phyloP scores from a whole-genome alignment of 2,888 invertebrate species.

The Drosophila gaucha region DNA sequence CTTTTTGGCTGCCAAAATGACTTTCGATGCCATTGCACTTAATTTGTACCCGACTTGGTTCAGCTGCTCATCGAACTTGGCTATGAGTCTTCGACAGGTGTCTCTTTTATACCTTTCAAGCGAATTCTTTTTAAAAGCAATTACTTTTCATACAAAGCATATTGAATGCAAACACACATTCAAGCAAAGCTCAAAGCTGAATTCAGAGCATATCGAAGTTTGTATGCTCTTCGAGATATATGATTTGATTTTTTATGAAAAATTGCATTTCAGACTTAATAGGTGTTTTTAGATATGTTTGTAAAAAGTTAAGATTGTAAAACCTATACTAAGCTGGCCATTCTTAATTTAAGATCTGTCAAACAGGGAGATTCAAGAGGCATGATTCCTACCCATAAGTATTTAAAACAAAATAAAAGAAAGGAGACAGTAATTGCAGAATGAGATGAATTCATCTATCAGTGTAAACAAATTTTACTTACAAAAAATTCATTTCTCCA shows the following conservation, averaged over 20 bases:
- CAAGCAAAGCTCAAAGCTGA: neutral
- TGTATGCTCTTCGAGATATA: slow-evolving; percentile 2
- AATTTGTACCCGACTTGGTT: slow-evolving; percentile 16
- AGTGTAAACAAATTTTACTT: too few species aligned
- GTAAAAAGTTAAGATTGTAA: too few species aligned
- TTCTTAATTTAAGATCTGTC: too few species aligned
- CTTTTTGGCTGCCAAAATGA: slow-evolving; percentile 35
- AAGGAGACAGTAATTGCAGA: too few species aligned
- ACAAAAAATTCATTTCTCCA: too few species aligned
- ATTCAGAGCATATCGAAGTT: neutral
- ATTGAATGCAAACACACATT: neutral
- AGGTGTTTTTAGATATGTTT: too few species aligned
- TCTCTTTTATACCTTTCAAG: neutral
- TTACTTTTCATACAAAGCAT: slow-evolving; percentile 2
- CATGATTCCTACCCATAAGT: too few species aligned
- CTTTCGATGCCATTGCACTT: slow-evolving; percentile 34
- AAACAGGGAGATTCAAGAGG: too few species aligned
- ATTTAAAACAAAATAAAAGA: too few species aligned
- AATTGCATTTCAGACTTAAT: neutral
- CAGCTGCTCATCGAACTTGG: neutral
- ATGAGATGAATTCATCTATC: too few species aligned
- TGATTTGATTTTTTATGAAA: slow-evolving; percentile 1
- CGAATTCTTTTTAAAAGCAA: neutral
- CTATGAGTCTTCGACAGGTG: slow-evolving; percentile 10
- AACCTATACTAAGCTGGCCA: too few species aligned